Evolutionary conservation across 1,140 invertebrate species (phyloP), one percentile per base, ranked within the genome.

Genomic region (Agrypnia vestita): DNA sequence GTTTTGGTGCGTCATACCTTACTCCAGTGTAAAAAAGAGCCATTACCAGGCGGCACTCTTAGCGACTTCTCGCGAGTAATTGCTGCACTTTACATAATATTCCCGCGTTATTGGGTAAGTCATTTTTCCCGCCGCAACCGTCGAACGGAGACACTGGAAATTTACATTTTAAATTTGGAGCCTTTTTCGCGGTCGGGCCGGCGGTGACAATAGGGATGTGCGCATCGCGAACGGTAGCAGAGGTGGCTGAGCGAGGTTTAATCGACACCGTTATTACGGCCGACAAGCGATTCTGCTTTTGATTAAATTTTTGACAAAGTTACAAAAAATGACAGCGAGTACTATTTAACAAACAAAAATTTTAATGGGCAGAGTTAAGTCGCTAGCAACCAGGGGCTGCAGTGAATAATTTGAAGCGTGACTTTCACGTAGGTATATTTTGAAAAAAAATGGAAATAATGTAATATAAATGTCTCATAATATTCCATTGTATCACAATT

Each of bases 11-110:
- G 79, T 78, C 76, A 76, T 83, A 83, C 82, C 82, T 83, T 80
- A 62, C 55, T 72, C 56, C 61, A 17, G 69, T 25, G 77, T 78
- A 71, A 78, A 78, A 76, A 78, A 78, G 76, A 7, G 71, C 75
- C 75, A 78, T 73, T 76, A 80, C 78, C 35, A 10, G 19, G 11
- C 71, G 81, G 76, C 25, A 80, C 82, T 83, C 76, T 78, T 71
- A 71, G 78, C 79, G 71, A 79, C 71, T 78, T 80, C 61, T 83
- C 79, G 74, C 80, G 72, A 76, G 82, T 83, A 83, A 83, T 83
- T 83, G 82, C 82, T 83, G 82, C 82, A 83, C 82, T 83, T 83
- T 83, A 80, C 82, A 80, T 83, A 83, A 83, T 83, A 80, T 83
- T 75, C 82, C 78, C 78, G 79, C 79, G 74, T 80, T 83, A 83